Percentiles rank a stretch among this genome's conserved stretches.
Evolutionary conservation across 2,888 invertebrate species (phyloP).

Genomic region (Mantis religiosa): DNA sequence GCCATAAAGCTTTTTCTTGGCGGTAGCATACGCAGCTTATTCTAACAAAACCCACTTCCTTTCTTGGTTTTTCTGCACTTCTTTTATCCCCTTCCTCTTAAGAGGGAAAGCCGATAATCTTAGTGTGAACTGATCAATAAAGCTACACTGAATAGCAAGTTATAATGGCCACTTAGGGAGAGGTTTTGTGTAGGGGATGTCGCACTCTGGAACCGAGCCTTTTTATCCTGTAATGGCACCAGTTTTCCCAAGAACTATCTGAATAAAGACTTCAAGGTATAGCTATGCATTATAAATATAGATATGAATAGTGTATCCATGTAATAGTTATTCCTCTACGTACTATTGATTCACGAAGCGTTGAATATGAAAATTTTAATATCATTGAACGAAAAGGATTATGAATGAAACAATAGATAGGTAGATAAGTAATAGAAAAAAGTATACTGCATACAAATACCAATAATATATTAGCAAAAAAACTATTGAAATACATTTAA

Average conservation of each 20-base stretch:
- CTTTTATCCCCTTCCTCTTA: neutral
- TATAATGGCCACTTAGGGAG: neutral
- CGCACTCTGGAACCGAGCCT: neutral
- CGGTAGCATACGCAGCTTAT: neutral
- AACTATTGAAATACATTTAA: too few species aligned
- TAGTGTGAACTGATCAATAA: neutral
- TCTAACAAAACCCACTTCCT: neutral
- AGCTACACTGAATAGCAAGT: neutral
- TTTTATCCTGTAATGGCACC: neutral
- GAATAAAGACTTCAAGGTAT: neutral
- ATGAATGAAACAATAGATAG: too few species aligned
- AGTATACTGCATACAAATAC: too few species aligned
- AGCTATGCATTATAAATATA: too few species aligned
- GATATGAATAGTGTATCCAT: too few species aligned
- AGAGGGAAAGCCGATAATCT: neutral
- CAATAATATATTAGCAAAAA: too few species aligned
- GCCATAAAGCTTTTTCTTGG: too few species aligned
- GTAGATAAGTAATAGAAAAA: too few species aligned
- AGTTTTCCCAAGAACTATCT: neutral
- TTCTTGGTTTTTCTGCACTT: neutral
- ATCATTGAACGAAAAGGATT: too few species aligned
- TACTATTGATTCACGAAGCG: too few species aligned
- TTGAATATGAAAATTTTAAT: too few species aligned
- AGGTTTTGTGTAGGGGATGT: neutral
- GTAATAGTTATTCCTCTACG: too few species aligned